These are phyloP conservation scores for Danaus chrysippus DNA, from an alignment of 2,888 invertebrate genomes.

Conservation along the genomic window DNA sequence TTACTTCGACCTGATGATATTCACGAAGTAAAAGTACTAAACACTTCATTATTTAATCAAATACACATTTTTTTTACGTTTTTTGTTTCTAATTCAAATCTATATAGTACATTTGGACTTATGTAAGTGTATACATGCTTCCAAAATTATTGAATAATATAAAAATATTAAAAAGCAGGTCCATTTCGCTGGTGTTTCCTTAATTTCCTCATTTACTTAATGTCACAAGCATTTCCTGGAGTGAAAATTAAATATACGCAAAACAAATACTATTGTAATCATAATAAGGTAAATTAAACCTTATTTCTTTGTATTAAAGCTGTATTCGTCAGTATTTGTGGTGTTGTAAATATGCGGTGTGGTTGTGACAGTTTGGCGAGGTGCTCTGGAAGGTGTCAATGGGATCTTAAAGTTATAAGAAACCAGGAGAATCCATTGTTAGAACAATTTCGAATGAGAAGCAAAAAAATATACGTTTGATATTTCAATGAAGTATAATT, in stretches of 20 bases:
- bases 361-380: slow-evolving; percentile 44
- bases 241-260: slow-evolving; percentile 45
- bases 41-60: not conserved
- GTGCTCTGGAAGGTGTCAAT: slow-evolving; percentile 44
- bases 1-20: slow-evolving; percentile 64
- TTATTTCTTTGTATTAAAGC: slow-evolving; percentile 22
- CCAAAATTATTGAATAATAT: not conserved
- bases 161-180: slow-evolving; percentile 27
- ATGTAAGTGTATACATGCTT: not conserved
- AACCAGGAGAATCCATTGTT: slow-evolving; percentile 30
- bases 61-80: too few relatives aligned
- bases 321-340: slow-evolving; percentile 9
- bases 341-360: slow-evolving; percentile 30
- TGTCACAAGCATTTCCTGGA: slow-evolving; percentile 46
- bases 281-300: slow-evolving; percentile 17
- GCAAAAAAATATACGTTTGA: slow-evolving; percentile 5
- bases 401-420: slow-evolving; percentile 40
- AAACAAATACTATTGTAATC: slow-evolving; percentile 28
- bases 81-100: not conserved
- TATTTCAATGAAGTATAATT: not conserved
- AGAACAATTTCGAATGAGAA: slow-evolving; percentile 31
- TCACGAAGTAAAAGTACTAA: slow-evolving; percentile 59
- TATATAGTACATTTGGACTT: not conserved
- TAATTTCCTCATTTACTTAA: slow-evolving; percentile 42
- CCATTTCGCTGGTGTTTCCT: slow-evolving; percentile 30